These are phyloP conservation scores for Sebastolobus altivelis DNA, from an alignment of 2,797 vertebrate species.

Conservation along the genomic window DNA sequence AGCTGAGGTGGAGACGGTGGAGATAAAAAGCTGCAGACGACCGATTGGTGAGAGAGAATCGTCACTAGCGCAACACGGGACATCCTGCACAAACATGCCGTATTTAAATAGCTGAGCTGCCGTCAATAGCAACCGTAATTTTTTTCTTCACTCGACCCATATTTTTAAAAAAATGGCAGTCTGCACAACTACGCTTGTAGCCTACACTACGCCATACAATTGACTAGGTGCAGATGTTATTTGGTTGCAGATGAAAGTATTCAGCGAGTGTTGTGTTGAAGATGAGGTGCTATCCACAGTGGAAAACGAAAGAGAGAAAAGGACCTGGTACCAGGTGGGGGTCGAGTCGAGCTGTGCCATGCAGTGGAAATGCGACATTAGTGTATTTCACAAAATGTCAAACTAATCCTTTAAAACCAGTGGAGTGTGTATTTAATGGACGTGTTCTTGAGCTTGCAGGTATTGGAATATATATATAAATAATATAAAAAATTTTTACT, in stretches of 20 bases:
- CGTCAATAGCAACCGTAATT: fast-evolving
- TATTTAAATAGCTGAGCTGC: not conserved
- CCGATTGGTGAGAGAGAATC: not conserved
- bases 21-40: no score
- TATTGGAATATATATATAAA: not conserved
- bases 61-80: not conserved
- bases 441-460: not conserved
- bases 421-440: not conserved
- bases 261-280: not conserved
- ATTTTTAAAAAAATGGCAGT: not conserved
- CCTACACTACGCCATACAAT: not conserved
- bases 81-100: not conserved
- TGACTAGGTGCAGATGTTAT: not conserved
- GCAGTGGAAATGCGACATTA: not conserved
- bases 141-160: not conserved
- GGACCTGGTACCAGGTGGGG: not conserved
- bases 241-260: not conserved
- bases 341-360: not conserved
- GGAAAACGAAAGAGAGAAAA: not conserved
- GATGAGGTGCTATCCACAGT: not conserved
- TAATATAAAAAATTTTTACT: no score
- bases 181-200: not conserved
- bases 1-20: no score
- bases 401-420: not conserved
- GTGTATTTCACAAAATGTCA: not conserved